A percentile compares a stretch with the other conserved stretches of the same genome.
Evolutionary conservation across 2,113 vertebrate species (phyloP).

Genomic region (Ophthalmolycus amberensis): DNA sequence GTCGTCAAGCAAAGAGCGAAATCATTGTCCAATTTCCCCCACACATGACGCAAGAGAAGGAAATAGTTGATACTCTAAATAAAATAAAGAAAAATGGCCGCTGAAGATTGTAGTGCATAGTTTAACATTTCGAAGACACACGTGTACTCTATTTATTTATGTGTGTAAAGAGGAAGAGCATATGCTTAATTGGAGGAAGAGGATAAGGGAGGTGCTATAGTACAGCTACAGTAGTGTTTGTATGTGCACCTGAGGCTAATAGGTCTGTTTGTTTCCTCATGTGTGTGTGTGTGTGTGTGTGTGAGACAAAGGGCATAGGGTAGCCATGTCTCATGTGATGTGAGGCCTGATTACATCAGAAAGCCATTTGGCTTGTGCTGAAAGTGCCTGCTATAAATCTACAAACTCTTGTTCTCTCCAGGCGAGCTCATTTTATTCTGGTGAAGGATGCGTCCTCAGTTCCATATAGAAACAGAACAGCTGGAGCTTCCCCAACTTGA

Average conservation of each 20-base stretch:
- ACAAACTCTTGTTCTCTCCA: constrained; percentile 57
- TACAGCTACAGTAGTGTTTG: background rate
- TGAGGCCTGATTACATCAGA: constrained; percentile 55
- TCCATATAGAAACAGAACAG: constrained; percentile 64
- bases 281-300: constrained; percentile 10
- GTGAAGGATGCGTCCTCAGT: constrained; percentile 54
- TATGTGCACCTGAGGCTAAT: background rate
- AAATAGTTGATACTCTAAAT: constrained; percentile 20
- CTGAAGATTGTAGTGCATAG: background rate
- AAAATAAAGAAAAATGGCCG: background rate
- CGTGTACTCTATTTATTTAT: background rate
- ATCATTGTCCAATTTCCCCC: constrained; percentile 25
- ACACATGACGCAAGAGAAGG: constrained; percentile 38
- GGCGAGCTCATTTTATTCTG: constrained; percentile 57
- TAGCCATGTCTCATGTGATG: constrained; percentile 25
- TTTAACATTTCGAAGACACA: background rate
- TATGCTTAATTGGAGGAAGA: constrained; percentile 1
- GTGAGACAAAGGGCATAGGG: constrained; percentile 20
- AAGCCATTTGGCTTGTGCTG: constrained; percentile 47
- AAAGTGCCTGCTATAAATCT: constrained; percentile 65
- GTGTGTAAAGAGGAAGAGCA: background rate
- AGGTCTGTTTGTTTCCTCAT: constrained; percentile 3
- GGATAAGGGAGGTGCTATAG: background rate
- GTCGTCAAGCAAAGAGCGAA: constrained; percentile 48
- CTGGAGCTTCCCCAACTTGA: constrained; percentile 64